Evolutionary conservation across 2,113 vertebrate genomes (phyloP), one percentile per base, ranked within the genome.

Genomic region (Heloderma charlesbogerti): DNA sequence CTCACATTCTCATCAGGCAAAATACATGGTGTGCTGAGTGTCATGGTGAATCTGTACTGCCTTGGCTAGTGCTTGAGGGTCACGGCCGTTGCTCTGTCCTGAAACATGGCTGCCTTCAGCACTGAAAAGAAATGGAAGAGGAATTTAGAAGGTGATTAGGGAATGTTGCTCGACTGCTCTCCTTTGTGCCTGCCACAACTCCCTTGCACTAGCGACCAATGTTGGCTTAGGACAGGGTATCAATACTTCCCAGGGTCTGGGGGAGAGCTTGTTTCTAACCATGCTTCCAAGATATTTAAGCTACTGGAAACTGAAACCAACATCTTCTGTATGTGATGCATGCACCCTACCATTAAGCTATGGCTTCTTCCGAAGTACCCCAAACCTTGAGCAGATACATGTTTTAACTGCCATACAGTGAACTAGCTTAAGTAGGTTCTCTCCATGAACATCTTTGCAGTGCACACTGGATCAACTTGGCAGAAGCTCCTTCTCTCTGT

Each of bases 21-120:
- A 99, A 97, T 99, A 99, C 99, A 99, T 99, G 34, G 99, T 99
- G 95, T 99, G 99, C 96, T 99, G 99, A 90, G 99, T 99, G 90
- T 99, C 99, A 4, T 99, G 99, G 97, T 99, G 99, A 97, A 99
- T 99, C 97, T 99, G 99, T 88, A 99, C 99, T 0, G 99, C 99
- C 97, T 99, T 99, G 74, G 99, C 99, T 97, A 99, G 97, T 12
- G 99, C 99, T 95, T 98, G 99, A 43, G 99, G 99, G 91, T 99
- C 99, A 29, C 99, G 98, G 91, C 99, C 99, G 0, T 99, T 99
- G 96, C 99, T 99, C 97, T 99, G 99, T 95, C 99, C 99, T 48
- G 99, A 99, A 88, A 99, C 98, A 0, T 99, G 99, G 97, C 99
- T 99, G 96, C 99, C 99, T 95, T 99, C 99, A 22, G 99, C 99